These are phyloP conservation scores for Xanthorhoe spadicearia DNA, from an alignment of 2,888 invertebrate genomes.

Conservation along the genomic window DNA sequence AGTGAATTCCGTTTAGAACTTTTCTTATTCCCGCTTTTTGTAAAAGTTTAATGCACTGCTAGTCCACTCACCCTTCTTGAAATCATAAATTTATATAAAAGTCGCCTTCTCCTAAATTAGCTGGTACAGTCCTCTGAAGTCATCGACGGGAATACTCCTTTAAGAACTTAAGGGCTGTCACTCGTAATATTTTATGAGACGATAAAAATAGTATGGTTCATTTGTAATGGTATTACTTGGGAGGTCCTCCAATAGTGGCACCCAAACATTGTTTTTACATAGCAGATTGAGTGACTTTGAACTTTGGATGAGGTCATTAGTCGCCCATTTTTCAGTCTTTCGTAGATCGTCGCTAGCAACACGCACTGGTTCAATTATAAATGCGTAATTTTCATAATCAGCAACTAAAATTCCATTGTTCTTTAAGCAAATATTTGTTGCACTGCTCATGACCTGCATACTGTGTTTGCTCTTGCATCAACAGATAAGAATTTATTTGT, in stretches of 20 bases:
- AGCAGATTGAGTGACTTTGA: too few species aligned
- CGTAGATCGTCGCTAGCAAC: neutral
- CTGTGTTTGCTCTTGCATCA: conserved; percentile 42
- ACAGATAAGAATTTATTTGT: conserved; percentile 54
- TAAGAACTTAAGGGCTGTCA: conserved; percentile 37
- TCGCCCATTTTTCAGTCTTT: too few species aligned
- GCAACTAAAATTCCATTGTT: conserved; percentile 52
- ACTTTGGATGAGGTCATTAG: too few species aligned
- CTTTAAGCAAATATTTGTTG: conserved; percentile 54
- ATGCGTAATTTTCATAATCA: conserved; percentile 36
- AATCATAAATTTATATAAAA: conserved; percentile 51
- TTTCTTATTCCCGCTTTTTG: neutral
- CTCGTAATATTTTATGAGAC: conserved; percentile 25
- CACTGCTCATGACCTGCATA: conserved; percentile 55
- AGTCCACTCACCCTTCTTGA: conserved; percentile 23
- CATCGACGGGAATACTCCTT: conserved; percentile 67
- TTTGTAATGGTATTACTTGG: too few species aligned
- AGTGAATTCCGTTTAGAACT: neutral
- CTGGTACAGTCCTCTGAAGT: conserved; percentile 64
- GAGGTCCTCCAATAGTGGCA: too few species aligned
- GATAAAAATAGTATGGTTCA: conserved; percentile 31
- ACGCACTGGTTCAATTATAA: conserved; percentile 3
- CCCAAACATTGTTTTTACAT: too few species aligned
- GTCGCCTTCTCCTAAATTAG: conserved; percentile 62
- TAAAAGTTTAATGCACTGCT: neutral